Evolutionary conservation across 2,888 invertebrate species (phyloP), one percentile per base, ranked within the genome.

Genomic region (Zaprionus bogoriensis): DNA sequence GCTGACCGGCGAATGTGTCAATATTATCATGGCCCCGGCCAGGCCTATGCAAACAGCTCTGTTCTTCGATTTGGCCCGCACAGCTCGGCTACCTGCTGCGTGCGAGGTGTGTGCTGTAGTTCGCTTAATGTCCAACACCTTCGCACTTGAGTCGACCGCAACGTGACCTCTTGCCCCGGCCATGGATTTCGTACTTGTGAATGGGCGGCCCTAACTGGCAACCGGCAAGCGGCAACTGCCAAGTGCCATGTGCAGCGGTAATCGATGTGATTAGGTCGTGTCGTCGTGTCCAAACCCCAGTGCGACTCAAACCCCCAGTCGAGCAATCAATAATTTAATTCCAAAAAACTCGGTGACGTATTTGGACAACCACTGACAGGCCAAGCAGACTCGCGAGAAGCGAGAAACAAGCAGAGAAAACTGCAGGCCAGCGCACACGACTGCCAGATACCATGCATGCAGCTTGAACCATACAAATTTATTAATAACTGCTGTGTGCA

Each of bases 221-320:
- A n/a, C n/a, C n/a, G n/a, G n/a, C n/a, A n/a, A n/a, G n/a, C n/a
- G n/a, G n/a, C 57, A 69, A 51, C 54, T 61, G 72, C 62, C 68
- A 78, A 76, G 71, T 62, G 64, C 69, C 70, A 52, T 71, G 66
- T 71, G 62, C 54, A 58, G 68, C 70, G 73, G 69, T 86, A 87
- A 86, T 81, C 85, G 86, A 86, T 86, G 87, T 72, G 81, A 85
- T 87, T 85, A 87, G 71, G 74, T 71, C 83, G 86, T 86, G 86
- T 74, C 73, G 14, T 36, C 32, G 32, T 3, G 9, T 7, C 27
- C 9, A 27, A 27, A 27, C 27, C 27, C 27, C 27, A 57, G 59
- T 70, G 58, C 67, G n/a, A n/a, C n/a, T n/a, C n/a, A n/a, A 72
- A 79, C 74, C 76, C 71, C 68, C 74, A 67, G 58, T 44, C 61